Base-by-base conservation (phyloP, 1,140 invertebrate species). In the Nephotettix cincticeps region DNA sequence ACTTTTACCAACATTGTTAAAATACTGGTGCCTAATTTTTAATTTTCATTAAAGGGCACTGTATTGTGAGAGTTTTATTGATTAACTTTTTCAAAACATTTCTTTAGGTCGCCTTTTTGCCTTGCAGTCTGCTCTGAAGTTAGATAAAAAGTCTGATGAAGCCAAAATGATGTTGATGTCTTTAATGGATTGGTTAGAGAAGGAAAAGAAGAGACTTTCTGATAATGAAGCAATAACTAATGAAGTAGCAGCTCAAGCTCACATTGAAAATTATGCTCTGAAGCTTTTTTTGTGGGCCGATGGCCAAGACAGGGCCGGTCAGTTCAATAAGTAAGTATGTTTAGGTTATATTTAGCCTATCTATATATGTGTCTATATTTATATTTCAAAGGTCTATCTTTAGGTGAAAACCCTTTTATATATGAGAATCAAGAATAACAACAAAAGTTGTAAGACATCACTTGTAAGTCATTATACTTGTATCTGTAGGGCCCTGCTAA, bases 211-310 rank as follows among this genome's bases (percentile, higher is more conserved):
- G 78, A 77, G 79, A 17, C 79, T 88, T 43, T 78, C 81, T 28
- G 88, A 90, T 21, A 91, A 93, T 81, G 93, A 95, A 79, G 87
- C 95, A 0, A 89, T 99, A 47, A 90, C 89, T 11, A 96, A 92
- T 83, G 96, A 99, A 72, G 86, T 97, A 25, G 94, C 94, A 65
- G 98, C 95, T 11, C 96, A 99, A 82, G 96, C 97, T 11, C 91
- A 98, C 80, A 85, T 99, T 61, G 98, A 99, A 83, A 95, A 98
- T 81, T 96, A 97, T 87, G 96, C 96, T 14, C 80, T 98, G 0
- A 96, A 94, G 82, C 81, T 99, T 0, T 99, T 99, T 82, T 79
- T 91, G 4, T 96, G 90, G 87, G 98, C 97, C 47, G 97, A 99
- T 79, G 89, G 90, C 79, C 92, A 97, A 80, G 98, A 99, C 80